Conservation (phyloP, 2,113 vertebrate species). For the Amphilophus citrinellus region DNA sequence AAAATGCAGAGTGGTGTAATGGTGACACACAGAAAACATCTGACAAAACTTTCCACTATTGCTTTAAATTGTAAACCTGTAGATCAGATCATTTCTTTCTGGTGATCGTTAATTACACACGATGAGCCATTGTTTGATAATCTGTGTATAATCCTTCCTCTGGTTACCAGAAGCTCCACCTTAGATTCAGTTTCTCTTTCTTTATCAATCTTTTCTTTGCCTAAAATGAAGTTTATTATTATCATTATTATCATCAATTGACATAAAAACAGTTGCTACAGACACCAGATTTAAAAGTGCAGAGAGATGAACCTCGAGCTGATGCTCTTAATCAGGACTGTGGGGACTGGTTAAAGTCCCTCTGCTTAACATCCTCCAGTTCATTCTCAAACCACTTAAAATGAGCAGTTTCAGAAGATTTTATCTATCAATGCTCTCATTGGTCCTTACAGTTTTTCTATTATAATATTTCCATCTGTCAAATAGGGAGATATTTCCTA, state of each 20-base stretch:
- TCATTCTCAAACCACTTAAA: neutral
- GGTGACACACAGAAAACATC: neutral
- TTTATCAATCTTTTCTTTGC: accelerated
- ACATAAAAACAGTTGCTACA: neutral
- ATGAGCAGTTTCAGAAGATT: too few relatives aligned
- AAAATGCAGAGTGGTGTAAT: too few relatives aligned
- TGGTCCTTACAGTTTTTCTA: too few relatives aligned
- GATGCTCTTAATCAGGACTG: too few relatives aligned
- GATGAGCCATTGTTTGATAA: neutral
- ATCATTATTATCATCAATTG: too few relatives aligned
- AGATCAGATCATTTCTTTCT: neutral
- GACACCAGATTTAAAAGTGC: neutral
- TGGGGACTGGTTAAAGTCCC: neutral
- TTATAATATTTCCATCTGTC: too few relatives aligned
- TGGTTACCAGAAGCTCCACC: neutral
- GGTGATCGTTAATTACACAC: neutral
- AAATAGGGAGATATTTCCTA: neutral
- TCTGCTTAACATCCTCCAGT: neutral
- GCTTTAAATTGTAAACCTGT: neutral
- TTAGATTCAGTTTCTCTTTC: neutral
- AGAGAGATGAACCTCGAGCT: neutral
- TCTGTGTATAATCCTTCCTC: neutral
- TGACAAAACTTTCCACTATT: neutral
- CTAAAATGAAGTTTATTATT: neutral
- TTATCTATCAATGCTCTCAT: too few relatives aligned